A percentile compares a stretch with the other conserved stretches of the same genome.
Evolutionary conservation across 2,797 vertebrate genomes (phyloP).

Genomic region (Agapornis canus): DNA sequence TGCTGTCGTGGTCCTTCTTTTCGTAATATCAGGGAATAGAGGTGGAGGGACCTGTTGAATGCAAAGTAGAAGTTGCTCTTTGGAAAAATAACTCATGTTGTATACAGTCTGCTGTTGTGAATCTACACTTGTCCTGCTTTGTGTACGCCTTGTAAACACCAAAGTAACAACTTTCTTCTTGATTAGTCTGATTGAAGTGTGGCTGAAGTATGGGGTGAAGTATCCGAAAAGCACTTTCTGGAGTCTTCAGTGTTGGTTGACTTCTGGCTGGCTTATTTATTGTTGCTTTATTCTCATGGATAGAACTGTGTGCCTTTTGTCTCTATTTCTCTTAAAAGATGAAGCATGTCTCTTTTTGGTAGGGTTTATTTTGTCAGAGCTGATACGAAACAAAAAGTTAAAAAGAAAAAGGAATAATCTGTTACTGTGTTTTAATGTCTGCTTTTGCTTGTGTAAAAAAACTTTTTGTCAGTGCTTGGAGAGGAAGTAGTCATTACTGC

Average conservation of each 20-base stretch:
- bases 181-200: neutral
- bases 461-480: neutral
- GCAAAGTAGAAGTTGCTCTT: neutral
- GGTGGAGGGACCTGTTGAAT: neutral
- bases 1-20: neutral
- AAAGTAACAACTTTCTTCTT: neutral
- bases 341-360: neutral
- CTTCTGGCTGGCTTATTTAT: neutral
- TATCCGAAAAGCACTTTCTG: neutral
- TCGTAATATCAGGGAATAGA: neutral
- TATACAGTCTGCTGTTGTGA: neutral
- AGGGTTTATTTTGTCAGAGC: neutral
- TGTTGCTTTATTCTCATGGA: neutral
- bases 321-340: neutral
- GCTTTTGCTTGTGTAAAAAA: neutral
- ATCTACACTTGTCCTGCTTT: neutral
- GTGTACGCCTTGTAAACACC: neutral
- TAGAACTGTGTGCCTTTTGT: neutral
- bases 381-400: neutral
- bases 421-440: neutral
- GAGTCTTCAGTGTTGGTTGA: neutral
- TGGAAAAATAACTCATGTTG: accelerated
- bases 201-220: neutral
- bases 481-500: neutral
- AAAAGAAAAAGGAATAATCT: neutral